Percentiles rank a stretch among this genome's conserved stretches.
Evolutionary conservation across 1,140 invertebrate species (phyloP).

Genomic region (Drosophila ambigua): DNA sequence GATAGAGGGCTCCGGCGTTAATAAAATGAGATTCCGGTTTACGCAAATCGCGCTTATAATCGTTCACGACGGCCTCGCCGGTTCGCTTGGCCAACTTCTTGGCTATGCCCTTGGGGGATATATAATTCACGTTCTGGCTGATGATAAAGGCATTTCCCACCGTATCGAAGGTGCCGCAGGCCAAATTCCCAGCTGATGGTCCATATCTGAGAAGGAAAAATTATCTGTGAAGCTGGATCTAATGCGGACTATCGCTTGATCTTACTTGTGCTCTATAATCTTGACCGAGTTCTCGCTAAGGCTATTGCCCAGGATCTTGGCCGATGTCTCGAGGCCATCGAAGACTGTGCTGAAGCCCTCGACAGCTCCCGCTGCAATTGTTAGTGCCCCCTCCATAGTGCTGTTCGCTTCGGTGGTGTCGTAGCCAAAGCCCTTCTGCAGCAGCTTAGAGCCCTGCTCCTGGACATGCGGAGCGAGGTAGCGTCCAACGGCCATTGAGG

Average conservation of each 20-base stretch:
- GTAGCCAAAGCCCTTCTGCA: slow-evolving; percentile 85
- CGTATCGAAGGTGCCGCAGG: slow-evolving; percentile 86
- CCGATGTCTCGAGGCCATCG: slow-evolving; percentile 88
- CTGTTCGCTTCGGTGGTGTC: slow-evolving; percentile 85
- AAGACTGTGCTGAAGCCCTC: slow-evolving; percentile 89
- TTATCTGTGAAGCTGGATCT: too few relatives aligned
- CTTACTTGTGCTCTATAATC: slow-evolving; percentile 88
- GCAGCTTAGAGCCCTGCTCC: slow-evolving; percentile 86
- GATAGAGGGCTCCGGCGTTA: slow-evolving; percentile 74
- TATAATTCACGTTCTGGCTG: slow-evolving; percentile 86
- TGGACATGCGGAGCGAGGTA: slow-evolving; percentile 88
- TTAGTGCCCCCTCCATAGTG: slow-evolving; percentile 86
- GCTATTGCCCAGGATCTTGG: slow-evolving; percentile 86
- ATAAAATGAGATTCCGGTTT: slow-evolving; percentile 73
- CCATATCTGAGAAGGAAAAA: slow-evolving; percentile 86
- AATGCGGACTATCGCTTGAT: slow-evolving; percentile 59
- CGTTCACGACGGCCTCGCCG: slow-evolving; percentile 86
- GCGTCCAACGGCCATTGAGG: slow-evolving; percentile 86
- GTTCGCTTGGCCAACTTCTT: slow-evolving; percentile 88
- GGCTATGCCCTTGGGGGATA: slow-evolving; percentile 87
- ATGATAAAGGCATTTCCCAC: slow-evolving; percentile 87
- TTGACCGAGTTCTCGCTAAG: slow-evolving; percentile 89
- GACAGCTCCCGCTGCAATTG: slow-evolving; percentile 88
- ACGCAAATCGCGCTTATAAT: slow-evolving; percentile 72
- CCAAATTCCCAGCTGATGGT: slow-evolving; percentile 85